These are phyloP conservation scores for Trichacis sp. DNA, from an alignment of 2,888 invertebrate genomes.

Conservation along the genomic window DNA sequence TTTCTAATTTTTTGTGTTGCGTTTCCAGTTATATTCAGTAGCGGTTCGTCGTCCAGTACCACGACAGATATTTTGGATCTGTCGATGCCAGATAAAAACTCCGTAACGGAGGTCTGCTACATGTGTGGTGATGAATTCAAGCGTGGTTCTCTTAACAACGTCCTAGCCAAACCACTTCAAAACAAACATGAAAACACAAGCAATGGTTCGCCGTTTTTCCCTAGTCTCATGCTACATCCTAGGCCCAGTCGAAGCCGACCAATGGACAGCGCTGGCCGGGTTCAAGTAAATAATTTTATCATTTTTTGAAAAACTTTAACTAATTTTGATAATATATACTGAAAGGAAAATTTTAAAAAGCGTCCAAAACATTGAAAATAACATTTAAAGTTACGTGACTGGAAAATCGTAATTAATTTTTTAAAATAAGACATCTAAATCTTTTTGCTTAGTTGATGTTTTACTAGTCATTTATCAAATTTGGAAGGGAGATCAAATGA, in stretches of 20 bases:
- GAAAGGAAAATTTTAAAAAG: too few species aligned
- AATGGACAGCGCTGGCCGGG: slow-evolving; percentile 83
- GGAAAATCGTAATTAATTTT: too few species aligned
- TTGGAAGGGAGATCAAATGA: too few species aligned
- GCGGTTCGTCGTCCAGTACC: slow-evolving; percentile 70
- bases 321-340: too few species aligned
- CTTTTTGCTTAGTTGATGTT: too few species aligned
- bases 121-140: slow-evolving; percentile 91
- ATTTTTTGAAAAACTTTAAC: too few species aligned
- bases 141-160: slow-evolving; percentile 82
- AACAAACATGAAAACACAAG: slow-evolving; percentile 63
- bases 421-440: too few species aligned
- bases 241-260: slow-evolving; percentile 87
- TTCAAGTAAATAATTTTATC: slow-evolving; percentile 62
- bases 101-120: slow-evolving; percentile 89
- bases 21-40: slow-evolving; percentile 61
- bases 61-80: slow-evolving; percentile 88
- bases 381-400: too few species aligned
- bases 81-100: slow-evolving; percentile 93
- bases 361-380: too few species aligned
- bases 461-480: not conserved
- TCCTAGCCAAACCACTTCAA: slow-evolving; percentile 73
- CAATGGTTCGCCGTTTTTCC: slow-evolving; percentile 75
- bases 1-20: too few species aligned
- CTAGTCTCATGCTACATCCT: slow-evolving; percentile 79